These are phyloP conservation scores for Condylura cristata DNA, from an alignment of 2,113 vertebrate genomes.

Conservation along the genomic window DNA sequence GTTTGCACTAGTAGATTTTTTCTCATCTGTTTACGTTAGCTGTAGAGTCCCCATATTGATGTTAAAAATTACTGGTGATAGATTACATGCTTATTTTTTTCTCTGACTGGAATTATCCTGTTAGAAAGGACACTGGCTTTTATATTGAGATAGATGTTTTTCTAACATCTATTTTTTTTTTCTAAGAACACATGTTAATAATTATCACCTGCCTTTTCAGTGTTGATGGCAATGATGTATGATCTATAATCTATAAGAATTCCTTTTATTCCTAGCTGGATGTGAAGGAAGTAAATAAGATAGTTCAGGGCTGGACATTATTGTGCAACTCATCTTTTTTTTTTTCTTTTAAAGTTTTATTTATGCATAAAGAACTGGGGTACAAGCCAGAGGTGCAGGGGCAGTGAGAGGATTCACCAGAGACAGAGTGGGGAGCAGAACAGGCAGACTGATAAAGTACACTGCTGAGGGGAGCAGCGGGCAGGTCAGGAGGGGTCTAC, in stretches of 20 bases:
- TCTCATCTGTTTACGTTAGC: neutral
- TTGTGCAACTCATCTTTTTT: too few species aligned
- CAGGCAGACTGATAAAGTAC: too few species aligned
- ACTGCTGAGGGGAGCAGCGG: too few species aligned
- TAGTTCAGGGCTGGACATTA: neutral
- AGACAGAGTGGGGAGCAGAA: too few species aligned
- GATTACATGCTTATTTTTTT: neutral
- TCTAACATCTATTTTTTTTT: neutral
- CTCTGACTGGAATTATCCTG: neutral
- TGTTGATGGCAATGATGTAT: neutral
- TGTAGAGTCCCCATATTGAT: neutral
- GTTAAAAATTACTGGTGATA: neutral
- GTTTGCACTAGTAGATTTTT: constrained; percentile 23
- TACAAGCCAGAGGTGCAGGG: too few species aligned
- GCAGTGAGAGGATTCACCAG: too few species aligned
- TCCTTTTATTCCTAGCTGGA: neutral
- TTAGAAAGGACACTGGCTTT: neutral
- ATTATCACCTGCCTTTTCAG: neutral
- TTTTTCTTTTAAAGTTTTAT: too few species aligned
- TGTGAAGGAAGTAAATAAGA: neutral
- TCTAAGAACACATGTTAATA: neutral
- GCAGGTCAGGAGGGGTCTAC: too few species aligned
- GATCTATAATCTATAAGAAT: neutral
- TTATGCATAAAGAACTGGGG: too few species aligned
- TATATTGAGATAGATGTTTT: neutral